Conservation (phyloP, 2,888 invertebrate genomes). For the Epiblema foenella region DNA sequence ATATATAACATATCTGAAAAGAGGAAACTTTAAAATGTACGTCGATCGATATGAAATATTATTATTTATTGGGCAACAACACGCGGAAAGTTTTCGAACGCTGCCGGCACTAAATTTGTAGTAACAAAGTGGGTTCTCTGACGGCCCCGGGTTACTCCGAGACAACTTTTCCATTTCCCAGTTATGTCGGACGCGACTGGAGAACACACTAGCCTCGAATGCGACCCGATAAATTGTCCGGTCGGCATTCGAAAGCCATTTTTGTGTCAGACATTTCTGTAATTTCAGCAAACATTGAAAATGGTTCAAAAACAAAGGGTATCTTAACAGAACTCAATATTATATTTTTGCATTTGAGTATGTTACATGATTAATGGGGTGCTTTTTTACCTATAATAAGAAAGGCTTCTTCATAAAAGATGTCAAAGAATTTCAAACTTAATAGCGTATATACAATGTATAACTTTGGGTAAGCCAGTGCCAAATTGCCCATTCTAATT, state of each 20-base stretch:
- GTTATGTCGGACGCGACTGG: constrained; percentile 52
- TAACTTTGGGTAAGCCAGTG: constrained; percentile 65
- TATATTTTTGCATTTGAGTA: not conserved
- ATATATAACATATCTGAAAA: not conserved
- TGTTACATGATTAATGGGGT: constrained; percentile 1
- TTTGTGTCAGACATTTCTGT: constrained; percentile 37
- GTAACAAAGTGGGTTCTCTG: constrained; percentile 59
- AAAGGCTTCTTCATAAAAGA: constrained; percentile 15
- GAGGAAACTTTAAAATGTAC: constrained; percentile 60
- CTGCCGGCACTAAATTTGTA: constrained; percentile 68
- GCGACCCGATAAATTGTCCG: constrained; percentile 62
- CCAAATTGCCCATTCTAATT: constrained; percentile 78
- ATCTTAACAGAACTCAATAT: not conserved
- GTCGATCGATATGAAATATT: constrained; percentile 64
- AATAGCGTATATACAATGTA: constrained; percentile 65
- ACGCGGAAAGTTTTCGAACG: constrained; percentile 64
- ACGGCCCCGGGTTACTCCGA: constrained; percentile 62
- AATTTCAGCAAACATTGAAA: constrained; percentile 27
- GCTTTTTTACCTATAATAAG: not conserved
- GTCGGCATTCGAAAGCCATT: constrained; percentile 52
- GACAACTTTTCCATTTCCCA: constrained; percentile 69
- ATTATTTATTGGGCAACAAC: constrained; percentile 70
- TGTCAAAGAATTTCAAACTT: constrained; percentile 57
- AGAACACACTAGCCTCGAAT: constrained; percentile 58
- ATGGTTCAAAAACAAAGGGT: constrained; percentile 20